Evolutionary conservation across 1,140 invertebrate species (phyloP).

Genomic region (Tetramorium simillimum): DNA sequence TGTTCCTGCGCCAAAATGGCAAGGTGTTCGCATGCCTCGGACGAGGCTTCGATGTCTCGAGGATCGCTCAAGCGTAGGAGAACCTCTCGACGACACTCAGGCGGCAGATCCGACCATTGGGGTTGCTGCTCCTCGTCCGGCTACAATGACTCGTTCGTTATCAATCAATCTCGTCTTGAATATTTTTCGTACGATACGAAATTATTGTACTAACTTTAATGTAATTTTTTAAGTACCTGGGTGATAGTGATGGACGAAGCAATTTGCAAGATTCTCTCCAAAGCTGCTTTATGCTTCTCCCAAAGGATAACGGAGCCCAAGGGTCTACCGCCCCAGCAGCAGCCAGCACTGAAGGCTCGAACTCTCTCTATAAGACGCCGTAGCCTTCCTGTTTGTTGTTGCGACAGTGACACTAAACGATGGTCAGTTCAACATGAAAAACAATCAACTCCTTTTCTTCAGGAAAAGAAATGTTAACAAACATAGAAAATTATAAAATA

Average conservation of each 20-base stretch:
- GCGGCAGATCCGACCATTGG: constrained; percentile 95
- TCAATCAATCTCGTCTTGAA: not conserved
- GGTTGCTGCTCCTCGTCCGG: constrained; percentile 93
- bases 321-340: constrained; percentile 93
- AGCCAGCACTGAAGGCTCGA: constrained; percentile 88
- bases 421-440: not conserved
- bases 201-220: not conserved
- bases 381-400: constrained; percentile 94
- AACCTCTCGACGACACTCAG: constrained; percentile 97
- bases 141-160: constrained; percentile 84
- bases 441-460: not conserved
- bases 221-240: constrained; percentile 84
- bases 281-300: constrained; percentile 94
- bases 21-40: constrained; percentile 89
- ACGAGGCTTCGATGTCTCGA: constrained; percentile 92
- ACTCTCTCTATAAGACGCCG: constrained; percentile 92
- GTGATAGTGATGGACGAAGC: constrained; percentile 92
- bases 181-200: not conserved
- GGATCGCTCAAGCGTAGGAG: constrained; percentile 96
- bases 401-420: constrained; percentile 91
- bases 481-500: not conserved
- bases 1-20: constrained; percentile 94
- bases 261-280: constrained; percentile 93
- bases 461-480: not conserved
- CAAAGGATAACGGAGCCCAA: constrained; percentile 95